phyloP scores from a whole-genome alignment of 2,797 vertebrate species.

The Anas bahamensis region DNA sequence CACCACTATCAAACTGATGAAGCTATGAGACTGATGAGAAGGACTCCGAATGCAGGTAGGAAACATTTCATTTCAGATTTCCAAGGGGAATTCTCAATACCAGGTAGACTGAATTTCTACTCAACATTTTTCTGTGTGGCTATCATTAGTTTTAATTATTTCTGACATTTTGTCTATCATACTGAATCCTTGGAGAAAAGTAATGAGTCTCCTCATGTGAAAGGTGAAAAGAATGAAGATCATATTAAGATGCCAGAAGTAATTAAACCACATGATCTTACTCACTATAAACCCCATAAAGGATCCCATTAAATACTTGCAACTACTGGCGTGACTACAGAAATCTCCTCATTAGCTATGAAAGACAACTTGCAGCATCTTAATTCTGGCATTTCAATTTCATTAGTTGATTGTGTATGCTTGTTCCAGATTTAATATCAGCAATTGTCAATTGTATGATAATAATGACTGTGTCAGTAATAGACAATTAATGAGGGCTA shows the following conservation, averaged over 20 bases:
- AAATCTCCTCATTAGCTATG: constrained; percentile 35
- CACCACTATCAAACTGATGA: not conserved
- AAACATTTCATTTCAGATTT: constrained; percentile 9
- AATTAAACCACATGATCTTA: constrained; percentile 30
- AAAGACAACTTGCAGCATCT: constrained; percentile 17
- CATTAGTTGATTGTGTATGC: not conserved
- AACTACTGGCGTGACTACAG: not conserved
- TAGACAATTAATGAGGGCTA: not conserved
- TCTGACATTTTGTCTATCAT: constrained; percentile 62
- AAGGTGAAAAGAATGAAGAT: constrained; percentile 23
- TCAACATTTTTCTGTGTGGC: not conserved
- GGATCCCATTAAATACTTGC: constrained; percentile 4
- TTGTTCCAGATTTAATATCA: constrained; percentile 12
- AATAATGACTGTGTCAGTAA: not conserved
- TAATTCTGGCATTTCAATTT: constrained; percentile 26
- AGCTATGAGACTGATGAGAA: not conserved
- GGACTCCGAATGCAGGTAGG: not conserved
- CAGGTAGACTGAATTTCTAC: not conserved
- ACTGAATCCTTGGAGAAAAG: constrained; percentile 19
- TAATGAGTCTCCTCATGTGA: constrained; percentile 13
- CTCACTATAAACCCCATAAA: constrained; percentile 36
- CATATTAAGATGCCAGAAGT: constrained; percentile 28
- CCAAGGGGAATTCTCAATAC: not conserved
- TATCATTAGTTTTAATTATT: constrained; percentile 60
- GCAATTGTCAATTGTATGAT: not conserved